Conservation (phyloP, 1,140 invertebrate species). For the Zaprionus lachaisei region DNA sequence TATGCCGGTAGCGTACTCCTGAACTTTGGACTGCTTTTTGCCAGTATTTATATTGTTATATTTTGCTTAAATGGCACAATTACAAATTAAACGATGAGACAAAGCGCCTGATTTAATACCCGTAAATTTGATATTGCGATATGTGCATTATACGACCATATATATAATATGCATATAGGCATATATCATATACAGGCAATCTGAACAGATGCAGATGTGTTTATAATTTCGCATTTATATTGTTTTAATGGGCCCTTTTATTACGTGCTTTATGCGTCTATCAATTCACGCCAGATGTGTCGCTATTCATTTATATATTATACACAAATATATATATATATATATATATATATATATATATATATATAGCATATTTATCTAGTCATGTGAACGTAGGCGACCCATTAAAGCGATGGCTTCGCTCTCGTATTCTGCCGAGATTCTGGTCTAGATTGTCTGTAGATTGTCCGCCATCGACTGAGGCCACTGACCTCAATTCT, state of each 20-base stretch:
- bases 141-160: neutral
- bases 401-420: slow-evolving; percentile 25
- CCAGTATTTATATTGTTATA: slow-evolving; percentile 19
- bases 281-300: slow-evolving; percentile 32
- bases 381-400: slow-evolving; percentile 11
- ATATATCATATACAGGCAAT: slow-evolving; percentile 12
- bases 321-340: slow-evolving; percentile 6
- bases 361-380: slow-evolving; percentile 11
- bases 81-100: slow-evolving; percentile 48
- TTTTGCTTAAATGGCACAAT: slow-evolving; percentile 43
- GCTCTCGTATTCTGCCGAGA: slow-evolving; percentile 11
- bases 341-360: neutral
- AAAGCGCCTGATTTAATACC: slow-evolving; percentile 52
- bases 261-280: slow-evolving; percentile 17
- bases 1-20: slow-evolving; percentile 35
- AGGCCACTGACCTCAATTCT: slow-evolving; percentile 35
- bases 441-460: slow-evolving; percentile 25
- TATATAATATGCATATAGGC: neutral
- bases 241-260: slow-evolving; percentile 35
- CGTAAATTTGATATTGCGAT: slow-evolving; percentile 46
- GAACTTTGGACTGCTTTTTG: slow-evolving; percentile 40
- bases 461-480: neutral
- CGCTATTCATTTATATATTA: slow-evolving; percentile 5
- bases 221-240: slow-evolving; percentile 20
- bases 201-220: slow-evolving; percentile 16